Percentiles rank a stretch among this genome's conserved stretches.
These are phyloP conservation scores for Hemiscyllium ocellatum DNA, from an alignment of 2,113 vertebrate genomes.

Conservation along the genomic window DNA sequence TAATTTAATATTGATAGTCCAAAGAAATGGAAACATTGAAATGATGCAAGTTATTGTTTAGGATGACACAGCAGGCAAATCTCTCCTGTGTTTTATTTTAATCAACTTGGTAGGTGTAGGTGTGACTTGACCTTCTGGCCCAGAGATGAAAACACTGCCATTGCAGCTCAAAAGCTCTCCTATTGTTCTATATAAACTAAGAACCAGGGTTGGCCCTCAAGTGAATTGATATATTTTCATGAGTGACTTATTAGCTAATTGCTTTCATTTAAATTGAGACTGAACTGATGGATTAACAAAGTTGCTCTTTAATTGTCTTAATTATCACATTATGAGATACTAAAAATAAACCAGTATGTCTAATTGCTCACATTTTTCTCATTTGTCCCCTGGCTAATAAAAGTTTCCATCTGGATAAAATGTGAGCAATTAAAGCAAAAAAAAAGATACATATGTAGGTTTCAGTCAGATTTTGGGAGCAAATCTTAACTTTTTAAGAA, in stretches of 20 bases:
- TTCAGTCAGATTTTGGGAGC: conserved; percentile 1
- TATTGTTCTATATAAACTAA: not conserved
- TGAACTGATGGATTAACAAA: not conserved
- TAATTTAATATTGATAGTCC: too few species aligned
- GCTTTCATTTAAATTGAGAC: not conserved
- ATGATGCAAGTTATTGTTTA: not conserved
- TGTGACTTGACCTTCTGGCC: too few species aligned
- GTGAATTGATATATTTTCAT: not conserved
- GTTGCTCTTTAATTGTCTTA: not conserved
- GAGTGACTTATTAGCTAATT: not conserved
- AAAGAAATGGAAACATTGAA: not conserved
- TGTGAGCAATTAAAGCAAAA: not conserved
- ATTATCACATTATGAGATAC: conserved; percentile 18
- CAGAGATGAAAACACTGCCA: too few species aligned
- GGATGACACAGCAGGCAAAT: not conserved
- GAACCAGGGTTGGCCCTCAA: not conserved
- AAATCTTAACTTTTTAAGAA: not conserved
- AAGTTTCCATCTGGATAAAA: conserved; percentile 30
- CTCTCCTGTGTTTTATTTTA: not conserved
- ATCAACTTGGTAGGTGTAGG: too few species aligned
- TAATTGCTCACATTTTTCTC: conserved; percentile 20
- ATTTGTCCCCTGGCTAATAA: conserved; percentile 5
- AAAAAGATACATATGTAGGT: not conserved
- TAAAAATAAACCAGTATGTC: conserved; percentile 14
- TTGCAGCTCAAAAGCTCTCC: too few species aligned